Evolutionary conservation across 2,797 vertebrate genomes (phyloP), one percentile per base, ranked within the genome.

Genomic region (Alectoris magna): DNA sequence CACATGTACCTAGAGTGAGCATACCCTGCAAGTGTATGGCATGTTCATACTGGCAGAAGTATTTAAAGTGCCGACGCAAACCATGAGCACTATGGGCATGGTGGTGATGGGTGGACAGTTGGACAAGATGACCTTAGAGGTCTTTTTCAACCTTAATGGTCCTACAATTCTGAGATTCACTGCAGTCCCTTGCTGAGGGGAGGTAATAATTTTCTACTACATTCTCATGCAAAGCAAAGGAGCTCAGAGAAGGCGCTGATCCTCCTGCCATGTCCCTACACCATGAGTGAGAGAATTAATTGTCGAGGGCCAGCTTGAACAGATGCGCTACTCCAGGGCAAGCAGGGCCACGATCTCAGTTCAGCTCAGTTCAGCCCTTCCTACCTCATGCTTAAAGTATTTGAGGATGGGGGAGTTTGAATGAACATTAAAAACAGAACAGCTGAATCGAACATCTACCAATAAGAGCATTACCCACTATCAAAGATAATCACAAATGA

Each of bases 361-460:
- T 87, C 58, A 49, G 27, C 6, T 81, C n/a, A 66, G 78, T 78
- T 69, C 6, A 4, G 0, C 8, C 53, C 22, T 29, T 82, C 26
- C 39, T 71, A 12, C 38, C 56, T 68, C 26, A 85, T 77, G 19
- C 53, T 79, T 64, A 72, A 59, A 62, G 23, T 83, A 59, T 66
- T 55, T 76, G 38, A 83, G 48, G 46, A 31, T 29, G 4, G 59
- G 31, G 3, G 15, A 2, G 17, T 22, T 87, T 62, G 11, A 94
- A 58, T 23, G 4, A 85, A 9, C 13, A 75, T 56, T n/a, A 58
- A 84, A 85, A 94, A 60, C 81, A 95, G 86, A 26, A 80, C 87
- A 83, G 11, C 36, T 74, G 81, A 94, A 75, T 60, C 64, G 95
- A 94, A 83, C 81, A 71, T 80, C 70, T 88, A 83, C 19, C 38